These are phyloP conservation scores for Orius insidiosus DNA, from an alignment of 1,140 invertebrate species.

Conservation along the genomic window DNA sequence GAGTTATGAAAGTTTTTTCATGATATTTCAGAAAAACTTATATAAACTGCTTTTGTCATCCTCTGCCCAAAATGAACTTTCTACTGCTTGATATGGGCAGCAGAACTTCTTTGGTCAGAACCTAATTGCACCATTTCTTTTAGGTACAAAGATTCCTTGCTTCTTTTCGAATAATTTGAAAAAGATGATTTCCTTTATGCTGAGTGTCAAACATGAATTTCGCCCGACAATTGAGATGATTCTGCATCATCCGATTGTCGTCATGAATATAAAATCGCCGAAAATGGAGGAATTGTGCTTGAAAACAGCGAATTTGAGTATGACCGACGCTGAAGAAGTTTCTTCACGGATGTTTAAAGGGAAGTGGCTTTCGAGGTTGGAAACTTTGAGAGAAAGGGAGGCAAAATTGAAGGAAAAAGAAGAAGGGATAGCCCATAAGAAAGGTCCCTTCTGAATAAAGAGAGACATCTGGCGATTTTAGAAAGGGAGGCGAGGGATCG, in stretches of 20 bases:
- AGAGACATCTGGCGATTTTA: conserved; percentile 26
- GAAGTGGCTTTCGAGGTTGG: conserved; percentile 28
- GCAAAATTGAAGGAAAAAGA: conserved; percentile 24
- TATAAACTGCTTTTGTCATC: conserved; percentile 3
- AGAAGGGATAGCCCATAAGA: conserved; percentile 27
- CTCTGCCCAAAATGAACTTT: too few species aligned
- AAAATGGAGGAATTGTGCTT: conserved; percentile 1
- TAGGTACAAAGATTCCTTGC: conserved; percentile 30
- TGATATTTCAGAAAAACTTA: too few species aligned
- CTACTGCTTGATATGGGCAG: too few species aligned
- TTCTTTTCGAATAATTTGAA: conserved; percentile 36
- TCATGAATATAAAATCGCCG: conserved; percentile 19
- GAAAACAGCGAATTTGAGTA: conserved; percentile 12
- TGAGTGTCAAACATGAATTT: conserved; percentile 33
- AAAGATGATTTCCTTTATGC: conserved; percentile 33
- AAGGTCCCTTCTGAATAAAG: conserved; percentile 24
- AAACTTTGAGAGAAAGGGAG: conserved; percentile 25
- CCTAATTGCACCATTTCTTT: too few species aligned
- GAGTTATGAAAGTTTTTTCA: too few species aligned
- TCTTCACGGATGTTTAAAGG: conserved; percentile 28
- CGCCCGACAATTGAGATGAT: conserved; percentile 37
- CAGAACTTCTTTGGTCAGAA: too few species aligned
- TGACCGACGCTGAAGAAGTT: conserved; percentile 24
- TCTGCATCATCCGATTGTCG: conserved; percentile 32
- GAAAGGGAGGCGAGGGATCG: conserved; percentile 35